Percentiles rank a stretch among this genome's conserved stretches.
phyloP scores from a whole-genome alignment of 1,140 invertebrate species.

The Palaemon carinicauda region DNA sequence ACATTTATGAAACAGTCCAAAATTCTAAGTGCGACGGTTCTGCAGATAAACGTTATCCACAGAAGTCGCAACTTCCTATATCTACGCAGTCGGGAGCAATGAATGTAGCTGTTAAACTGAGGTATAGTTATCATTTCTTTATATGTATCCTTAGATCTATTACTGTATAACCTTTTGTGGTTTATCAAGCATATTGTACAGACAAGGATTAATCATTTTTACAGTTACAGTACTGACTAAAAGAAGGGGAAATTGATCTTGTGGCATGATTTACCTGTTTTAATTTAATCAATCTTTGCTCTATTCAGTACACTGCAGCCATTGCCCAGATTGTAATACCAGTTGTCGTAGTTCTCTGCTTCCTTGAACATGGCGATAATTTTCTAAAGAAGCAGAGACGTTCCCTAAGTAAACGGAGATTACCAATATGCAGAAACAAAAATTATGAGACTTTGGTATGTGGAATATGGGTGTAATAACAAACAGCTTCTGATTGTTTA shows the following conservation, averaged over 20 bases:
- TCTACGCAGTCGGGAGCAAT: slow-evolving; percentile 43
- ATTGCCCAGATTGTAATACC: slow-evolving; percentile 23
- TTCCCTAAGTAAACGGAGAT: no score
- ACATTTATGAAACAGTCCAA: slow-evolving; percentile 26
- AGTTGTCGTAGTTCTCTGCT: neutral
- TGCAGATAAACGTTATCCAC: slow-evolving; percentile 22
- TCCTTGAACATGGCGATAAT: neutral
- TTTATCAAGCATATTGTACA: neutral
- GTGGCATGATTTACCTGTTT: neutral
- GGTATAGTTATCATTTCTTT: neutral
- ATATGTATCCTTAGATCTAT: neutral
- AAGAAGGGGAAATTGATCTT: no score
- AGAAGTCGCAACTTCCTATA: slow-evolving; percentile 48
- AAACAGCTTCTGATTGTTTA: no score
- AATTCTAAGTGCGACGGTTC: slow-evolving; percentile 26
- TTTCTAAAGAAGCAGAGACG: no score
- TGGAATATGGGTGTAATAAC: no score
- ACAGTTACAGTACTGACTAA: no score
- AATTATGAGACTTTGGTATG: no score
- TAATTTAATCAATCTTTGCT: slow-evolving; percentile 10
- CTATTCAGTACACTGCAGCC: slow-evolving; percentile 28
- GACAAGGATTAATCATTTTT: no score
- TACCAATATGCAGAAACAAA: no score
- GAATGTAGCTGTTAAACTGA: slow-evolving; percentile 49
- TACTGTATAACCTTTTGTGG: neutral